Percentiles rank a stretch among this genome's conserved stretches.
Conservation (phyloP, 2,888 invertebrate species). For the Tridacna crocea region DNA sequence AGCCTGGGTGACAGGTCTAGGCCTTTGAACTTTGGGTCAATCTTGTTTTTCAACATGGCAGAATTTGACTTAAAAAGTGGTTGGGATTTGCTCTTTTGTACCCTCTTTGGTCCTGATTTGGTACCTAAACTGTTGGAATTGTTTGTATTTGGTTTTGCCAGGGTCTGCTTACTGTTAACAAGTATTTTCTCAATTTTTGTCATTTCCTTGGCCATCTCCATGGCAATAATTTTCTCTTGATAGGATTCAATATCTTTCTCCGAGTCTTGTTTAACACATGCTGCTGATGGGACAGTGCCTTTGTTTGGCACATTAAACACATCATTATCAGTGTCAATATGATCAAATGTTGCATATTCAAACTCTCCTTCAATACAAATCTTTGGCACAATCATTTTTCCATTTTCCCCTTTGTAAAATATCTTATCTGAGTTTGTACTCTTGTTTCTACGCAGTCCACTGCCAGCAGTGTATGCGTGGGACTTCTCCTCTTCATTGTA, state of each 20-base stretch:
- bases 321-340: slow-evolving; percentile 35
- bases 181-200: slow-evolving; percentile 37
- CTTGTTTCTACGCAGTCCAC: slow-evolving; percentile 3
- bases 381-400: slow-evolving; percentile 58
- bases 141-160: background rate
- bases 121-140: background rate
- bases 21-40: background rate
- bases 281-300: background rate
- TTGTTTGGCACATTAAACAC: background rate
- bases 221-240: slow-evolving; percentile 50
- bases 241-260: slow-evolving; percentile 16
- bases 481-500: background rate
- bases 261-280: slow-evolving; percentile 4
- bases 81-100: slow-evolving; percentile 6
- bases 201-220: slow-evolving; percentile 55
- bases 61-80: slow-evolving; percentile 6
- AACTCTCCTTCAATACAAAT: slow-evolving; percentile 52
- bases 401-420: slow-evolving; percentile 52
- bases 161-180: background rate
- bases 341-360: slow-evolving; percentile 49
- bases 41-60: background rate
- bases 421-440: slow-evolving; percentile 25
- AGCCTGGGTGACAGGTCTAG: slow-evolving; percentile 15
- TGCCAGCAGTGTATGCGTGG: background rate
- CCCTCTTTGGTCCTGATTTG: slow-evolving; percentile 6